phyloP scores from a whole-genome alignment of 2,888 invertebrate genomes.

The Lymantria monacha region DNA sequence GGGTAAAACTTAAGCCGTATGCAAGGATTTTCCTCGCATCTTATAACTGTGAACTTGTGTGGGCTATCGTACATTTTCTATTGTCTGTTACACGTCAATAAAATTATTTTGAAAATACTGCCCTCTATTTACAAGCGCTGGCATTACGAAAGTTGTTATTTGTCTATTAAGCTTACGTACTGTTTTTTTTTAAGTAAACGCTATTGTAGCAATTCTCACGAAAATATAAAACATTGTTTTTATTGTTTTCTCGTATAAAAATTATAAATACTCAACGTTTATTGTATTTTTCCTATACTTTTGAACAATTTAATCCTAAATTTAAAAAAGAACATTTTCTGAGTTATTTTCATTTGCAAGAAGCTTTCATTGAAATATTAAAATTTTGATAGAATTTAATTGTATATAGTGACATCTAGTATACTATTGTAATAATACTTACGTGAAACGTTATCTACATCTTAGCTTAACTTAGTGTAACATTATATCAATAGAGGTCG shows the following conservation, averaged over 20 bases:
- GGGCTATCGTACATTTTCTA: not conserved
- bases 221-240: too few relatives aligned
- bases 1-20: not conserved
- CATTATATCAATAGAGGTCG: not conserved
- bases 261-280: too few relatives aligned
- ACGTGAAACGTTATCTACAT: not conserved
- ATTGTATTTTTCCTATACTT: too few relatives aligned
- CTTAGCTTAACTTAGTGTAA: not conserved
- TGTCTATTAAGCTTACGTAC: too few relatives aligned
- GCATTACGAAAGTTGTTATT: too few relatives aligned
- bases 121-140: slow-evolving; percentile 7
- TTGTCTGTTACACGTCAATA: not conserved
- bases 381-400: not conserved
- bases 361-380: too few relatives aligned
- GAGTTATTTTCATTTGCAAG: too few relatives aligned
- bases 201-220: too few relatives aligned
- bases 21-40: not conserved
- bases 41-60: not conserved
- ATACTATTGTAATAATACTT: not conserved
- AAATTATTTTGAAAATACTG: not conserved
- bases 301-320: too few relatives aligned
- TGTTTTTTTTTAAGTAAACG: too few relatives aligned
- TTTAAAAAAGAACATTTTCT: too few relatives aligned
- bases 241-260: too few relatives aligned
- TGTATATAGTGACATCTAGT: not conserved